A percentile compares a stretch with the other conserved stretches of the same genome.
These are phyloP conservation scores for Connochaetes taurinus DNA, from an alignment of 2,113 vertebrate species.

Conservation along the genomic window DNA sequence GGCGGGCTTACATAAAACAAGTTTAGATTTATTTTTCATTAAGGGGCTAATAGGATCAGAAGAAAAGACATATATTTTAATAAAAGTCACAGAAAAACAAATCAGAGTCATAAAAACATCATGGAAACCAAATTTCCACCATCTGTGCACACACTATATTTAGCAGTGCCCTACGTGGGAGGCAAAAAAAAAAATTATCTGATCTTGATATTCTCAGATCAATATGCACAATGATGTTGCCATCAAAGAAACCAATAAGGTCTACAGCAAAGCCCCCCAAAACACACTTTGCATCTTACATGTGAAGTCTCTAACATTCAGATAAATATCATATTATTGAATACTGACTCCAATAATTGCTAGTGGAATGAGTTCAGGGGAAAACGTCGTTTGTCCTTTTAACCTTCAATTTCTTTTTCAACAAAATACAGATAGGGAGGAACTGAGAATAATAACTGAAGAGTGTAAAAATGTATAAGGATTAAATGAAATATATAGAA, in stretches of 20 bases:
- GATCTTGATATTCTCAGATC: not conserved
- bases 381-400: not conserved
- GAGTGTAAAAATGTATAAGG: not conserved
- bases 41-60: not conserved
- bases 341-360: not conserved
- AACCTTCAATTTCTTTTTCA: not conserved
- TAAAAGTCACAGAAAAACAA: not conserved
- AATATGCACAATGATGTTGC: not conserved
- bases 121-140: not conserved
- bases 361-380: not conserved
- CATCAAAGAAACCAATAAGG: not conserved
- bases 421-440: not conserved
- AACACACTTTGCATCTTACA: not conserved
- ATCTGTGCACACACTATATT: not conserved
- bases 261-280: no score
- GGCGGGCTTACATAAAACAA: not conserved
- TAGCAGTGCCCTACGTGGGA: not conserved
- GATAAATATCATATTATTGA: not conserved
- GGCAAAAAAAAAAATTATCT: not conserved
- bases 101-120: not conserved
- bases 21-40: not conserved
- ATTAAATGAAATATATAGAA: not conserved
- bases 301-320: not conserved
- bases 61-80: not conserved
- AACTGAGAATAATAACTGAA: not conserved